These are phyloP conservation scores for Pseudococcus longispinus DNA, from an alignment of 2,888 invertebrate species.

Conservation along the genomic window DNA sequence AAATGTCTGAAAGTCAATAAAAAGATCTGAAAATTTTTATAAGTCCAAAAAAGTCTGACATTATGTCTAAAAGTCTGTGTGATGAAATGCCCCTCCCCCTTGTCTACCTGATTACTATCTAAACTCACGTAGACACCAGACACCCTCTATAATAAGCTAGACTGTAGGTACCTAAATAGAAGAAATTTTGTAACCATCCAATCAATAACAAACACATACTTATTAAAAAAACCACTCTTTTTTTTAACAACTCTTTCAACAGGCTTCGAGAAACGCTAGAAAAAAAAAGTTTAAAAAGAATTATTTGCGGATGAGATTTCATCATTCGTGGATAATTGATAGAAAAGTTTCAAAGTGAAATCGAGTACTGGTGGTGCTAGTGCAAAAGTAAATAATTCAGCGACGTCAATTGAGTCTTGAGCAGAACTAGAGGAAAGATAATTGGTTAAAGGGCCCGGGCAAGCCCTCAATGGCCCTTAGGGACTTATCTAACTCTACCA, in stretches of 20 bases:
- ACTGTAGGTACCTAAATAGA: too few species aligned
- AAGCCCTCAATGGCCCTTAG: slow-evolving; percentile 52
- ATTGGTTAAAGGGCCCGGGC: slow-evolving; percentile 54
- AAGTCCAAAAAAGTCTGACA: too few species aligned
- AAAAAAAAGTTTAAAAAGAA: slow-evolving; percentile 14
- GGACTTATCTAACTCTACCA: slow-evolving; percentile 55
- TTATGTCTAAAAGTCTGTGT: too few species aligned
- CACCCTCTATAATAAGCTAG: too few species aligned
- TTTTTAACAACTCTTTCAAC: not conserved
- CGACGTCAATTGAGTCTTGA: slow-evolving; percentile 55
- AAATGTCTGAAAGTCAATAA: too few species aligned
- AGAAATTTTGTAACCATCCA: not conserved
- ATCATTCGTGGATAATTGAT: slow-evolving; percentile 54
- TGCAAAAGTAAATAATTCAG: slow-evolving; percentile 54
- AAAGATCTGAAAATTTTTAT: too few species aligned
- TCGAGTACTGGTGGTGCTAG: not conserved
- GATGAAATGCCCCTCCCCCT: too few species aligned
- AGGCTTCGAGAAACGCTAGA: not conserved
- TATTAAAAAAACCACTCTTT: not conserved
- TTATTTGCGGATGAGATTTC: slow-evolving; percentile 49
- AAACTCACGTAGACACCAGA: too few species aligned
- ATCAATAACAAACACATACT: not conserved
- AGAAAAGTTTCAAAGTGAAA: slow-evolving; percentile 49
- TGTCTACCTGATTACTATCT: too few species aligned
- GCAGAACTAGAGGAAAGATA: slow-evolving; percentile 55